These are phyloP conservation scores for Centropyge bicolor DNA, from an alignment of 2,797 vertebrate species.

Conservation along the genomic window DNA sequence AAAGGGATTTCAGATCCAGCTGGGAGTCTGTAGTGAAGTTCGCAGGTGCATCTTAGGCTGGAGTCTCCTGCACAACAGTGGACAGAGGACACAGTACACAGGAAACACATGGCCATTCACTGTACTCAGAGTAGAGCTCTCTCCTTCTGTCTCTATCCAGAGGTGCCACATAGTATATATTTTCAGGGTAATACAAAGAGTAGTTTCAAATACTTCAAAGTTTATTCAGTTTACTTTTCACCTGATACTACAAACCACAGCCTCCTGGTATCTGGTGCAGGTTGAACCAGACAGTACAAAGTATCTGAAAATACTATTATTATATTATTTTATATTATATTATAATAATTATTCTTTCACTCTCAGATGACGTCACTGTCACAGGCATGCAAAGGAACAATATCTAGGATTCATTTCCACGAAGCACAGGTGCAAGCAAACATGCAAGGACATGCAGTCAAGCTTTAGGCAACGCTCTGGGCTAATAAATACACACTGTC, in stretches of 20 bases:
- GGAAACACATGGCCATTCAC: constrained; percentile 58
- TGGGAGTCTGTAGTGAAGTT: constrained; percentile 9
- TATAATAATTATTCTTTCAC: constrained; percentile 29
- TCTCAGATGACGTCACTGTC: constrained; percentile 50
- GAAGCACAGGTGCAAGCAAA: constrained; percentile 58
- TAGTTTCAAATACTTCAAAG: constrained; percentile 38
- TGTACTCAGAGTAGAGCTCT: constrained; percentile 47
- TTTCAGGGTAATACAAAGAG: constrained; percentile 50
- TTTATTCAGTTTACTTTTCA: constrained; percentile 35
- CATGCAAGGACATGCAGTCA: constrained; percentile 49
- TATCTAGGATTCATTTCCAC: constrained; percentile 71
- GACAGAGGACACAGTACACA: constrained; percentile 34
- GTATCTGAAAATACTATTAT: constrained; percentile 20
- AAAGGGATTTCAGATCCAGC: constrained; percentile 53
- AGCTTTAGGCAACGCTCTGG: constrained; percentile 72
- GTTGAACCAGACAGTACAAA: constrained; percentile 30
- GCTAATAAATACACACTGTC: constrained; percentile 59
- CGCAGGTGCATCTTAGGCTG: constrained; percentile 30
- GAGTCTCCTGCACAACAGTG: constrained; percentile 32
- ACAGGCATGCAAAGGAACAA: constrained; percentile 63
- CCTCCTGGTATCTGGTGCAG: constrained; percentile 36
- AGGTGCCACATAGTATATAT: constrained; percentile 49
- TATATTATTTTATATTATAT: constrained; percentile 15
- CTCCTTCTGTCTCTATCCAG: constrained; percentile 38
- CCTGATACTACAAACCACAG: constrained; percentile 8